A percentile compares a stretch with the other conserved stretches of the same genome.
Conservation (phyloP, 53 echinoderm and acorn worm genomes). For the Patiria pectinifera region DNA sequence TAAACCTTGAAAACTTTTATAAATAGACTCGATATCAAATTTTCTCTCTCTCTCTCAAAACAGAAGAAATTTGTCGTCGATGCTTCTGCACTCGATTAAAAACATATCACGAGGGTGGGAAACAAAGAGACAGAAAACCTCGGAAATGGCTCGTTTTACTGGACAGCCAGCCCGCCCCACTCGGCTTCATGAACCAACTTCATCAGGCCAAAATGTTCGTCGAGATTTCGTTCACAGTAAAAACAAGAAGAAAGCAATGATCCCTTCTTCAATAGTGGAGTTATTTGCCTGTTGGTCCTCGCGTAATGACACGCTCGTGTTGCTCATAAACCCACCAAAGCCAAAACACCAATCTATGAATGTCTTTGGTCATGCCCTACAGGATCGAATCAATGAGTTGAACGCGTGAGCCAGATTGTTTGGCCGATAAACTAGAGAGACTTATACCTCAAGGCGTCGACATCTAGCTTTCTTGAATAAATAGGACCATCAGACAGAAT, state of each 20-base stretch:
- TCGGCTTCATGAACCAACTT: not conserved
- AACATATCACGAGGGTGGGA: not conserved
- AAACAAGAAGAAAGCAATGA: not conserved
- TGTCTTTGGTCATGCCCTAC: not conserved
- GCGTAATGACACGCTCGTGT: constrained; percentile 14
- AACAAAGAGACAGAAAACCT: not conserved
- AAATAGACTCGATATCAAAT: too few relatives aligned
- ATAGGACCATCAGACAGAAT: not conserved
- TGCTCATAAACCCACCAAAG: constrained; percentile 7
- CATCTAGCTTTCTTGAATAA: not conserved
- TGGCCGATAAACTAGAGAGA: not conserved
- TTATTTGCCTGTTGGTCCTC: not conserved
- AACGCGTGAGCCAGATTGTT: not conserved
- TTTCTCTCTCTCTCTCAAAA: too few relatives aligned
- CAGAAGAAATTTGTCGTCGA: too few relatives aligned
- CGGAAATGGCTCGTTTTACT: not conserved
- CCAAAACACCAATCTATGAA: not conserved
- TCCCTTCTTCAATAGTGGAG: not conserved
- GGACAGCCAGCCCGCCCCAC: too few relatives aligned
- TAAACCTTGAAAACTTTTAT: too few relatives aligned
- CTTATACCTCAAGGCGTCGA: not conserved
- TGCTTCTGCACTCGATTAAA: not conserved
- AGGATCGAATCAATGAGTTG: not conserved
- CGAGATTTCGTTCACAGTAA: not conserved
- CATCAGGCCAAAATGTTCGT: not conserved